Evolutionary conservation across 1,140 invertebrate genomes (phyloP), one percentile per base, ranked within the genome.

Genomic region (Dreissena polymorpha): DNA sequence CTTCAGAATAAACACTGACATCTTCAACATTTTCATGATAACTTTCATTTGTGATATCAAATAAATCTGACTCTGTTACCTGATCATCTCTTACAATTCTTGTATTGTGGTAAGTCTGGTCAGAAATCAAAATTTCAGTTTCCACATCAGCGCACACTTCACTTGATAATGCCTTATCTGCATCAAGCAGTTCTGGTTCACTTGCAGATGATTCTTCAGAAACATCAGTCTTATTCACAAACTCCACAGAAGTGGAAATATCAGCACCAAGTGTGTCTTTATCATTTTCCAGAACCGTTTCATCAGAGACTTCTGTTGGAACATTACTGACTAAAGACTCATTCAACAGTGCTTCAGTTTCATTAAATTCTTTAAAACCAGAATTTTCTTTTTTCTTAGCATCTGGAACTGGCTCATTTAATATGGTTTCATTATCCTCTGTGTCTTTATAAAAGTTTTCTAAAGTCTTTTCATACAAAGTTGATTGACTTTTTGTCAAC

Each of bases 231-330:
- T 76, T 65, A 76, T 14, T 83, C 16, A 83, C 65, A 76, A 83
- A 69, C 53, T 83, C 81, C 8, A 76, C 81, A 55, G 81, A 83
- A 50, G 71, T 83, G 55, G 73, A 83, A 13, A 83, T 75, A 63
- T 76, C 81, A 69, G 51, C 67, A 69, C n/a, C 39, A 18, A 51
- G 68, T 14, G 55, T 21, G 5, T 77, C 39, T 60, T 60, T 60
- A 2, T 60, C 57, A 60, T 39, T 39, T 5, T 39, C 8, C 39
- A 39, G 39, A 39, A 39, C 39, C 39, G 2, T 39, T 5, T 39
- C 2, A 39, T 39, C 39, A 39, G 39, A 39, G 39, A 39, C 39
- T 39, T 39, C 39, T 39, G 39, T 5, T 39, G 39, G 39, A 39
- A 39, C 8, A 39, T 39, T 8, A 39, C 39, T 39, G 39, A 39